Conservation (phyloP, 2,797 vertebrate genomes). For the Argyrosomus regius region DNA sequence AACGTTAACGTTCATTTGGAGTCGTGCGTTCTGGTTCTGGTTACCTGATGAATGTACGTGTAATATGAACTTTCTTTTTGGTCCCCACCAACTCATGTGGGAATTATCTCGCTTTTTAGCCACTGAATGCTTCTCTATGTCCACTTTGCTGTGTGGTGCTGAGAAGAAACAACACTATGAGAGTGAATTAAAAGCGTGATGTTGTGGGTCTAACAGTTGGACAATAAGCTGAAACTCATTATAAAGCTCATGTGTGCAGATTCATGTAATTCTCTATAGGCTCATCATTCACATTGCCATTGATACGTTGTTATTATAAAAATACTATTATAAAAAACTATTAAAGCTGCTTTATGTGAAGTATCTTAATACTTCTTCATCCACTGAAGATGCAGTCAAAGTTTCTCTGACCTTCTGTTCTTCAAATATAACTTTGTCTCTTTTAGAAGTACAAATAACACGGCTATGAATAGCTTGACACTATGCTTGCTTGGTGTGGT, state of each 20-base stretch:
- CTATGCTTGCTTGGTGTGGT: conserved; percentile 30
- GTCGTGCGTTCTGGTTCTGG: not conserved
- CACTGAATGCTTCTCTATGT: not conserved
- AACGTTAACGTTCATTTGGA: not conserved
- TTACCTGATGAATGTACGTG: not conserved
- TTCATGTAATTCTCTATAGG: not conserved
- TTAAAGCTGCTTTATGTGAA: not conserved
- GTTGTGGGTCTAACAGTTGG: not conserved
- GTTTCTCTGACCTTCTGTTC: conserved; percentile 24
- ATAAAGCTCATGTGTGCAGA: not conserved
- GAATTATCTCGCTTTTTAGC: not conserved
- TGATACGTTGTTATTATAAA: not conserved
- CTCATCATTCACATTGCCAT: not conserved
- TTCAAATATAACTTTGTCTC: conserved; percentile 49
- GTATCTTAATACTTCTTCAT: not conserved
- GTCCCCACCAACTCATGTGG: not conserved
- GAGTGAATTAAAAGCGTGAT: not conserved
- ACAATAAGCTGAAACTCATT: not conserved
- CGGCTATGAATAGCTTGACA: conserved; percentile 56
- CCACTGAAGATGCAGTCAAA: conserved; percentile 7
- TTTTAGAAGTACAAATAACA: conserved; percentile 43
- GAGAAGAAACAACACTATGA: not conserved
- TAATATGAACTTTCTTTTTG: conserved; percentile 3
- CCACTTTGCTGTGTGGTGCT: not conserved
- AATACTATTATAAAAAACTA: no score